Evolutionary conservation across 2,797 vertebrate species (phyloP).

Genomic region (Gymnodraco acuticeps): DNA sequence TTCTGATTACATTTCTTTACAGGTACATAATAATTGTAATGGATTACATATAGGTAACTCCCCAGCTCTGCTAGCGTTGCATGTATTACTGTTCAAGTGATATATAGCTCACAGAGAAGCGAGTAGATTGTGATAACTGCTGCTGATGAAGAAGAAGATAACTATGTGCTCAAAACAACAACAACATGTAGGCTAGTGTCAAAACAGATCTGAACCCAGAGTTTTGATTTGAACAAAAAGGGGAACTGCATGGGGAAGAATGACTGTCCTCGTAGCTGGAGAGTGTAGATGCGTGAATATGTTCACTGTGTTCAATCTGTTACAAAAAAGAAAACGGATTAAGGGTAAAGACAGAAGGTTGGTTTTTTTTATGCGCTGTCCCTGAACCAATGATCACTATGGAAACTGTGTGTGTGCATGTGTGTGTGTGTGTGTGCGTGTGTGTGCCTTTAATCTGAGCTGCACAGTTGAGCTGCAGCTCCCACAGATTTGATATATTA

Average conservation of each 20-base stretch:
- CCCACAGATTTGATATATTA: conserved; percentile 67
- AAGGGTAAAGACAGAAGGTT: conserved; percentile 11
- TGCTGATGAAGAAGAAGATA: conserved; percentile 22
- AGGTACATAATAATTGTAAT: too few relatives aligned
- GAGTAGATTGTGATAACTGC: neutral
- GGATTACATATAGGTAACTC: too few relatives aligned
- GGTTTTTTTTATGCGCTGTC: neutral
- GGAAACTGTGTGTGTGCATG: conserved; percentile 56
- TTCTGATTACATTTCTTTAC: too few relatives aligned
- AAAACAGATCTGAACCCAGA: neutral
- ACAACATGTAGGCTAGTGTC: neutral
- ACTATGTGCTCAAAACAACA: neutral
- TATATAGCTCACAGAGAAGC: too few relatives aligned
- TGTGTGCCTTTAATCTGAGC: conserved; percentile 53
- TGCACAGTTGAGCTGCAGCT: conserved; percentile 33
- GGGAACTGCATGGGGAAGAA: too few relatives aligned
- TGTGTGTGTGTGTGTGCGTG: neutral
- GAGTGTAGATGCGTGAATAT: neutral
- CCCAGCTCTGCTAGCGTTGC: too few relatives aligned
- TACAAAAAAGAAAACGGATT: neutral
- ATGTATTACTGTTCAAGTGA: too few relatives aligned
- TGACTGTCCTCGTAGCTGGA: too few relatives aligned
- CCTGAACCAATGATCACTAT: conserved; percentile 64
- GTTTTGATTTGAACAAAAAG: neutral
- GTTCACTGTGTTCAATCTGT: conserved; percentile 7